A percentile compares a stretch with the other conserved stretches of the same genome.
phyloP scores from a whole-genome alignment of 2,797 vertebrate species.

The Sarcophilus harrisii region DNA sequence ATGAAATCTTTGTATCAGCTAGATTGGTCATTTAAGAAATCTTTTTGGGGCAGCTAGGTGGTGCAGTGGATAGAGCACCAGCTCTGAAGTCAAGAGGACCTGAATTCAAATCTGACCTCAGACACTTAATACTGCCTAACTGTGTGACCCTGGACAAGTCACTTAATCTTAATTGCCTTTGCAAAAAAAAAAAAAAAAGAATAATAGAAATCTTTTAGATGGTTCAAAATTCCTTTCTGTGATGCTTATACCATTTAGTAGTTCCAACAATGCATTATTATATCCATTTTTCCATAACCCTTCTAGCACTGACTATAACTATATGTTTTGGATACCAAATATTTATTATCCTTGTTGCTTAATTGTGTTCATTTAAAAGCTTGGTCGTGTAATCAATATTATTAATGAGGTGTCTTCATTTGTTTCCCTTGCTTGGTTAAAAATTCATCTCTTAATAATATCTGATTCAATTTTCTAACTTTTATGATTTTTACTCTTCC shows the following conservation, averaged over 20 bases:
- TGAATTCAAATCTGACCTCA: no score
- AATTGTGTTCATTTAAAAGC: neutral
- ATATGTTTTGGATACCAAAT: neutral
- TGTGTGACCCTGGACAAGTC: no score
- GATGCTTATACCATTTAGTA: neutral
- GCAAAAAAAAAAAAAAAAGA: no score
- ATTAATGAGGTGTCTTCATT: neutral
- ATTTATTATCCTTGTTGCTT: neutral
- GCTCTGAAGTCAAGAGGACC: no score
- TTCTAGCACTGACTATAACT: neutral
- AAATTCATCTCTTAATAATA: neutral
- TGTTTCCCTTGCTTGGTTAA: neutral
- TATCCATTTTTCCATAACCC: neutral
- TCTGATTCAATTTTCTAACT: neutral
- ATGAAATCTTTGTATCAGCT: neutral
- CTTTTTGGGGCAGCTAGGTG: neutral
- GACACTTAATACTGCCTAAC: no score
- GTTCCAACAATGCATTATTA: neutral
- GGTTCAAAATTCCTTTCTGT: neutral
- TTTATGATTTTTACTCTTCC: neutral
- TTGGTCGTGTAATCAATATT: neutral
- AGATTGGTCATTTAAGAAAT: neutral
- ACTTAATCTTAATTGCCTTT: no score
- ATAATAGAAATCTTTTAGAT: neutral
- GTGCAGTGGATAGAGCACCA: no score